Evolutionary conservation across 2,113 vertebrate species (phyloP), one percentile per base, ranked within the genome.

Genomic region (Pterophyllum scalare): DNA sequence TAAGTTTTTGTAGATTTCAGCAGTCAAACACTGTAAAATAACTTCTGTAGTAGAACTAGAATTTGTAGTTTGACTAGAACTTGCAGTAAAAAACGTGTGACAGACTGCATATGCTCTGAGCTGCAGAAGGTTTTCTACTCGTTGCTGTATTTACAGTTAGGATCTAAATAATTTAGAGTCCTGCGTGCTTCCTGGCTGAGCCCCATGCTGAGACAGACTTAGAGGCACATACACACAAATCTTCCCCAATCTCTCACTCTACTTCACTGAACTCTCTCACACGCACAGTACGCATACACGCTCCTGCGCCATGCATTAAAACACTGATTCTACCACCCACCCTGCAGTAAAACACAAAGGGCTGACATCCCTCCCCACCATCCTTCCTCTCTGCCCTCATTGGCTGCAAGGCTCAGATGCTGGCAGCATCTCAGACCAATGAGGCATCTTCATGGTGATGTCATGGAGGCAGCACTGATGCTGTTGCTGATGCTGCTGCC

Each of bases 401-500:
- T 94, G 94, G 94, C 81, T 59, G 54, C 38, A n/a, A 81, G 74
- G 58, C 83, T 74, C 80, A 74, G 86, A 91, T 94, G 91, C 92
- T 94, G 93, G 91, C 93, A 91, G 89, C 70, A 85, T 76, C 79
- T 82, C 80, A 9, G 62, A 79, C 96, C 95, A 96, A 96, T 96
- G 7, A 83, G 81, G 89, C 58, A 0, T 31, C 88, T 94, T 78
- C 83, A 65, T 85, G 92, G 89, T 96, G 96, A 96, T 96, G 96
- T 96, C 96, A 96, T 96, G 92, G 80, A 81, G 86, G 91, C 91
- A 90, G 93, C 92, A 77, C 85, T 93, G 93, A 93, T 94, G 91
- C 90, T 94, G 94, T 92, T 95, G 94, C 94, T 95, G 95, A 96
- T 95, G 95, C 95, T 95, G 93, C 93, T 93, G 94, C 94, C 90